Evolutionary conservation across 2,113 vertebrate species (phyloP).

Genomic region (Antechinus stuartii): DNA sequence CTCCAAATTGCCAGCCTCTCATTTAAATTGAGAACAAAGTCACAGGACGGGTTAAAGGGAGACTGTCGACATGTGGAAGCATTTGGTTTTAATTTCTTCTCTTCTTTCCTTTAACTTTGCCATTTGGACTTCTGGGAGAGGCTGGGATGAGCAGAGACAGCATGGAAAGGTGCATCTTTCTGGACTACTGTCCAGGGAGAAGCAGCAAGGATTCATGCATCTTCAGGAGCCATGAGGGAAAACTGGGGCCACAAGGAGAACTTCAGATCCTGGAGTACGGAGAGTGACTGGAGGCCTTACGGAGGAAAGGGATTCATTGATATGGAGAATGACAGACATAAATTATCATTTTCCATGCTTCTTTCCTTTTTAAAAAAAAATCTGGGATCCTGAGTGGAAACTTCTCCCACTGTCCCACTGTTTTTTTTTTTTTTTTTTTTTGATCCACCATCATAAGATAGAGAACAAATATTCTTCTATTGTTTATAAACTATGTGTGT

Average conservation of each 20-base stretch:
- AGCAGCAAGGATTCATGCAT: background rate
- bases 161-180: background rate
- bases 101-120: background rate
- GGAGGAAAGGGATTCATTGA: background rate
- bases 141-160: background rate
- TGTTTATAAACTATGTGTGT: background rate
- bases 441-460: background rate
- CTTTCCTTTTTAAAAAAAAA: background rate
- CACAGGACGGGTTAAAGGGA: background rate
- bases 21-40: background rate
- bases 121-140: no score
- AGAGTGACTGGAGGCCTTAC: background rate
- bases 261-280: background rate
- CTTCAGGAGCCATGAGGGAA: background rate
- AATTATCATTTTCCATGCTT: background rate
- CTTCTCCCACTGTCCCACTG: background rate
- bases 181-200: background rate
- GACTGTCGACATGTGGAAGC: background rate
- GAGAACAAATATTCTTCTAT: background rate
- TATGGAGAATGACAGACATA: background rate
- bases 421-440: background rate
- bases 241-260: background rate
- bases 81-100: background rate
- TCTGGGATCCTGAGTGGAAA: background rate
- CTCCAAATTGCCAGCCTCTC: background rate